These are phyloP conservation scores for Pseudolaguvia tuberculata DNA, from an alignment of 2,113 vertebrate species.

Conservation along the genomic window DNA sequence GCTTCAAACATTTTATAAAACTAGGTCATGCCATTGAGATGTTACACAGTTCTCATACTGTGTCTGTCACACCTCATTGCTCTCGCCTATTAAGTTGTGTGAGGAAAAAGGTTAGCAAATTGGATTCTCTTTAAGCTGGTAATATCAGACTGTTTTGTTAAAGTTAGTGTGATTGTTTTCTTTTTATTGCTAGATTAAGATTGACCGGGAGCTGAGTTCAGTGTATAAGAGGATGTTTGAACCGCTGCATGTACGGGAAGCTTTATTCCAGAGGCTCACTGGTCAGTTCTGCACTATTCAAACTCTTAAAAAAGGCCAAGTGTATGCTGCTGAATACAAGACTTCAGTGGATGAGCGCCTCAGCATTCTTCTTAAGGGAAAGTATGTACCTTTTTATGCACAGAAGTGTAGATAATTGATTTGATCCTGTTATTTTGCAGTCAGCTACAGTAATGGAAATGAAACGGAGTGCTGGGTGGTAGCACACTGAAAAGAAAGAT, in stretches of 20 bases:
- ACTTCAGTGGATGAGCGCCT: slow-evolving; percentile 94
- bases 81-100: not conserved
- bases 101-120: not conserved
- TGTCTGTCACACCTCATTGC: not conserved
- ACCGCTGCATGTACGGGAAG: slow-evolving; percentile 87
- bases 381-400: slow-evolving; percentile 68
- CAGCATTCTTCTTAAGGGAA: slow-evolving; percentile 94
- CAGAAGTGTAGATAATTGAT: not conserved
- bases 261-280: slow-evolving; percentile 88
- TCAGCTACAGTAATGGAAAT: too few relatives aligned
- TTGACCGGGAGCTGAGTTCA: slow-evolving; percentile 84
- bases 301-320: slow-evolving; percentile 83
- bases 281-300: slow-evolving; percentile 95
- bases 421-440: too few relatives aligned
- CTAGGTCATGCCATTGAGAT: slow-evolving; percentile 12
- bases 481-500: too few relatives aligned
- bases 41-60: not conserved
- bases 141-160: not conserved
- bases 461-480: too few relatives aligned
- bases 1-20: not conserved
- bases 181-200: slow-evolving; percentile 80
- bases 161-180: not conserved
- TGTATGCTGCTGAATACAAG: slow-evolving; percentile 91
- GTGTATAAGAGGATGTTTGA: slow-evolving; percentile 93
- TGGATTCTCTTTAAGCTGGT: not conserved